Conservation (phyloP, 2,797 vertebrate species). For the Acanthiza pusilla region DNA sequence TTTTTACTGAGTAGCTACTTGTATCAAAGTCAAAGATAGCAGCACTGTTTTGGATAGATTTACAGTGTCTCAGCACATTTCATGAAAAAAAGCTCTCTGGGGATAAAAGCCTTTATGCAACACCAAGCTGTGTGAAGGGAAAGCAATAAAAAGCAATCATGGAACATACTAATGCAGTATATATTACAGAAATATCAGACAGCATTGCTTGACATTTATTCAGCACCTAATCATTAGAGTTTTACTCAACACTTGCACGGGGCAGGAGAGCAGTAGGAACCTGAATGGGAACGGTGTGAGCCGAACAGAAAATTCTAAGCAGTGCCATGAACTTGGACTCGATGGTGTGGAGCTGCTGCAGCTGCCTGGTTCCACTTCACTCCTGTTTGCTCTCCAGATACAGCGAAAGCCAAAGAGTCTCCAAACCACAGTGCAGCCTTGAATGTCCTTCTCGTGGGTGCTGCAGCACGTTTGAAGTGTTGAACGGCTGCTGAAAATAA, state of each 20-base stretch:
- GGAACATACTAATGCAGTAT: neutral
- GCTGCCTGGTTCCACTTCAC: neutral
- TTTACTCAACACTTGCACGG: neutral
- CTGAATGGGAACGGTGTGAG: neutral
- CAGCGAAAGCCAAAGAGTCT: neutral
- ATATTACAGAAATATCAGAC: neutral
- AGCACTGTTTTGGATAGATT: constrained; percentile 37
- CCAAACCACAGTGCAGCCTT: neutral
- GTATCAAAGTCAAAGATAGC: constrained; percentile 38
- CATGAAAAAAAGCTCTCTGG: neutral
- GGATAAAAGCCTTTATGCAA: constrained; percentile 30
- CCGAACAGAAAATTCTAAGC: neutral
- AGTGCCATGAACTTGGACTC: neutral
- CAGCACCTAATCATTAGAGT: neutral
- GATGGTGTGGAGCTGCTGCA: neutral
- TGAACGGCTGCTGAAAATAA: neutral
- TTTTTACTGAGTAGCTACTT: constrained; percentile 49
- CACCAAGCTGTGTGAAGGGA: neutral
- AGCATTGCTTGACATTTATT: neutral
- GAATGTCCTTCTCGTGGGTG: neutral
- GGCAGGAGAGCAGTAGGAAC: neutral
- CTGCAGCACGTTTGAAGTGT: neutral
- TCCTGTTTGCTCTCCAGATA: neutral
- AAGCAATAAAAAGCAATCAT: neutral
- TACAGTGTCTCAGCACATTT: constrained; percentile 25